These are phyloP conservation scores for Aptenodytes patagonicus DNA, from an alignment of 2,113 vertebrate species.

Conservation along the genomic window DNA sequence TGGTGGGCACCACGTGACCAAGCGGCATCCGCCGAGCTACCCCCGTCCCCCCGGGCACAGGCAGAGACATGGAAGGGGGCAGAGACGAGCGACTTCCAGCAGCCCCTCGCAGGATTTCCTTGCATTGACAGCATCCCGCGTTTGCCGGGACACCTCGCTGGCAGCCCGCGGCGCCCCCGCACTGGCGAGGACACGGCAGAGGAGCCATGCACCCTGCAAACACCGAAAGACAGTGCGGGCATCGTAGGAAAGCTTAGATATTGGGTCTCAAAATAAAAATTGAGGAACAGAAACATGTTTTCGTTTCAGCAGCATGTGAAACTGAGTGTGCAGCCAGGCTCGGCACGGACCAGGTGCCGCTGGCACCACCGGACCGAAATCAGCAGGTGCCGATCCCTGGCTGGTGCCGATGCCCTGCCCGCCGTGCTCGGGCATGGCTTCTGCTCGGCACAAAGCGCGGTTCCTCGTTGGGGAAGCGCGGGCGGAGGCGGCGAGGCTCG, in stretches of 20 bases:
- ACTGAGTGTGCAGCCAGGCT: background rate
- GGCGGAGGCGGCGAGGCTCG: background rate
- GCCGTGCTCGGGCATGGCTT: fast-evolving
- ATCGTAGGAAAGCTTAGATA: background rate
- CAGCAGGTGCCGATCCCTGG: conserved; percentile 4
- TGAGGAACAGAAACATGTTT: conserved; percentile 52
- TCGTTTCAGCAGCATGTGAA: background rate
- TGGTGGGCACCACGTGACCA: fast-evolving
- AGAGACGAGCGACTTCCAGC: background rate
- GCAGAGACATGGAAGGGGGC: background rate
- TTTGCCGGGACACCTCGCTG: background rate
- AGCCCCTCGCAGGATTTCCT: background rate
- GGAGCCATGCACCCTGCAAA: background rate
- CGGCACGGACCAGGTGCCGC: background rate
- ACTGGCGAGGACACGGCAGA: background rate
- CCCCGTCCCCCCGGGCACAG: fast-evolving
- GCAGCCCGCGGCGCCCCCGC: background rate
- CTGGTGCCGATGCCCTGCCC: fast-evolving
- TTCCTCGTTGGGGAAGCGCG: fast-evolving
- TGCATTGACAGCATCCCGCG: background rate
- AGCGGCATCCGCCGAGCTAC: fast-evolving
- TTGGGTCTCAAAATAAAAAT: background rate
- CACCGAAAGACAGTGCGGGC: background rate
- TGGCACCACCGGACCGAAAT: conserved; percentile 4
- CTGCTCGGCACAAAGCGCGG: background rate